A percentile compares a stretch with the other conserved stretches of the same genome.
Evolutionary conservation across 1,140 invertebrate species (phyloP).

Genomic region (Limonius californicus): DNA sequence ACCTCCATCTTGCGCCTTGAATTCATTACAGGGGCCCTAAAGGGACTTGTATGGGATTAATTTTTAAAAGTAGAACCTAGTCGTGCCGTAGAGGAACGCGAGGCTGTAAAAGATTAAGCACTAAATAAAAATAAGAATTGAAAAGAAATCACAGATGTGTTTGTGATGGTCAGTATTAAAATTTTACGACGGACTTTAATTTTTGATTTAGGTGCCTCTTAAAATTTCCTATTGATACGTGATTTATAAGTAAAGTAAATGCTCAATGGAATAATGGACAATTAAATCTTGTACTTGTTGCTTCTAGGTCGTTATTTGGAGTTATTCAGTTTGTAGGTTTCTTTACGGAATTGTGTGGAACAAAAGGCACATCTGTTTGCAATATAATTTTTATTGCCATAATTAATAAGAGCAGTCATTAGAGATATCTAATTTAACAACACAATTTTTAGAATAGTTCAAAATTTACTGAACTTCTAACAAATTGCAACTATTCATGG

Average conservation of each 20-base stretch:
- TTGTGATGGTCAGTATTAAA: constrained; percentile 4
- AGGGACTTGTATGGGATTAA: neutral
- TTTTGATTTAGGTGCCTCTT: neutral
- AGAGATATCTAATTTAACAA: too few species aligned
- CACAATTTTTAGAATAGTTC: too few species aligned
- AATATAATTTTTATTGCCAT: too few species aligned
- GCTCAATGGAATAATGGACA: neutral
- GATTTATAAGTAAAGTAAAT: neutral
- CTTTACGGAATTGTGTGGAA: too few species aligned
- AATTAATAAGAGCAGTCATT: too few species aligned
- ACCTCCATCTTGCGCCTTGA: too few species aligned
- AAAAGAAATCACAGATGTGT: neutral
- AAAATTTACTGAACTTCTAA: too few species aligned
- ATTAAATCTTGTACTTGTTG: neutral
- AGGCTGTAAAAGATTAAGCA: constrained; percentile 5
- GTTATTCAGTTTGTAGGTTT: too few species aligned
- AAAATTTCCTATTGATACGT: neutral
- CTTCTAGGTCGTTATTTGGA: too few species aligned
- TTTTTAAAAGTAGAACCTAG: neutral
- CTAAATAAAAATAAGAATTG: constrained; percentile 8
- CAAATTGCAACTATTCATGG: too few species aligned
- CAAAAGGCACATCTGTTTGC: too few species aligned
- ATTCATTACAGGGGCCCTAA: neutral
- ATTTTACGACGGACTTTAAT: constrained; percentile 1
- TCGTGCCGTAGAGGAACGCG: neutral